Base-by-base conservation (phyloP, 2,888 invertebrate species). In the Xiphydria camelus region DNA sequence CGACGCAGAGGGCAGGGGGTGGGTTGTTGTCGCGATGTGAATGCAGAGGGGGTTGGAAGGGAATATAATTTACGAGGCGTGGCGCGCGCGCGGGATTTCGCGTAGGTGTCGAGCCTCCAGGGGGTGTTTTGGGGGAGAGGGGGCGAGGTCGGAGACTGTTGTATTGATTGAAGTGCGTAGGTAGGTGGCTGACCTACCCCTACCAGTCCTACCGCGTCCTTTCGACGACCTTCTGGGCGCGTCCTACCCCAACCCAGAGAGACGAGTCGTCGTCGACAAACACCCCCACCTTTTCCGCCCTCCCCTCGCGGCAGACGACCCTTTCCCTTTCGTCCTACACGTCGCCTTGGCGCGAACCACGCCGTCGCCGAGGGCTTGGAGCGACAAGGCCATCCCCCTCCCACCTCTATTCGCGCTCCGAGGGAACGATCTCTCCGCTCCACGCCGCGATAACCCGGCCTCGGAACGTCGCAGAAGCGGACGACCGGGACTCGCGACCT, bases 121-220 rank as follows among this genome's bases (percentile, higher is more conserved):
- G n/a, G n/a, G n/a, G n/a, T n/a, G n/a, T n/a, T n/a, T n/a, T n/a
- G n/a, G n/a, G n/a, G n/a, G n/a, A n/a, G n/a, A n/a, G n/a, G n/a
- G 29, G 7, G 5, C 15, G 14, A 14, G 5, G 5, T 29, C 29
- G 12, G 12, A 29, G 29, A 29, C 29, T 12, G n/a, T n/a, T 4
- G 39, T 45, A 47, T 52, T 48, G 48, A 51, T 51, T 53, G 18
- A n/a, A 37, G 42, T 49, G 49, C 42, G 51, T 66, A 61, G 65
- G 66, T 69, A 63, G 69, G 54, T 65, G n/a, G 72, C 72, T 72
- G 72, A 72, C 72, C 72, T 72, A 72, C 61, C 61, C 66, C 66
- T 69, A 69, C 64, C 42, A 42, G 42, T 29, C 26, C 36, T 42
- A 23, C 18, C 26, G 42, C 61, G 67, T 63, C 68, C 68, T 68